phyloP scores from a whole-genome alignment of 2,797 vertebrate species.

The Merluccius polli region DNA sequence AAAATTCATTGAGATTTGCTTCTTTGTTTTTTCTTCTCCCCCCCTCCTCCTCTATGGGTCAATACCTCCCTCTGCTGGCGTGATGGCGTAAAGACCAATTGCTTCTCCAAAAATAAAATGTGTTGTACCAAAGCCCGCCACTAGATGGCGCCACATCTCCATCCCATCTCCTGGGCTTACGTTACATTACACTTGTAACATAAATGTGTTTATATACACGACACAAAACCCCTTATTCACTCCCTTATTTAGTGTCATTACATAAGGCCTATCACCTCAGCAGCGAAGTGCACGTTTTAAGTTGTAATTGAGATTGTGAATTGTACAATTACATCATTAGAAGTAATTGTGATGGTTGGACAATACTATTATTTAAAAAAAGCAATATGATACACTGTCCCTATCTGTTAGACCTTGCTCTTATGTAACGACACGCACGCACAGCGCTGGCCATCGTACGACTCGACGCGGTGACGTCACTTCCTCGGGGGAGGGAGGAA shows the following conservation, averaged over 20 bases:
- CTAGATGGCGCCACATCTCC: conserved; percentile 39
- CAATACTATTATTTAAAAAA: neutral
- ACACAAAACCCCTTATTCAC: neutral
- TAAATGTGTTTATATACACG: neutral
- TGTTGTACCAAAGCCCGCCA: conserved; percentile 34
- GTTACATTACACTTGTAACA: neutral
- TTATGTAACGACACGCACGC: conserved; percentile 63
- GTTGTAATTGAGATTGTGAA: too few species aligned
- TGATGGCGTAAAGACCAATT: conserved; percentile 21
- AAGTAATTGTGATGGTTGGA: too few species aligned
- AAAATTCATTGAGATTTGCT: neutral
- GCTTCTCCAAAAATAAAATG: neutral
- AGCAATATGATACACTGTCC: too few species aligned
- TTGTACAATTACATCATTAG: too few species aligned
- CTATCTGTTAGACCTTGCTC: conserved; percentile 6
- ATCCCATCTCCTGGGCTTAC: neutral
- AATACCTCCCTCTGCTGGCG: conserved; percentile 60
- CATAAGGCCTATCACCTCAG: too few species aligned
- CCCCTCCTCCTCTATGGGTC: neutral
- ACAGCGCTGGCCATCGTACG: conserved; percentile 49
- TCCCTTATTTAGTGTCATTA: too few species aligned
- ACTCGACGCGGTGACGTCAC: conserved; percentile 43
- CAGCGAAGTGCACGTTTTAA: too few species aligned
- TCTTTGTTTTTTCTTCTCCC: neutral
- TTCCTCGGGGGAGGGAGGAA: too few species aligned